Conservation (phyloP, 1,140 invertebrate species). For the Asbolus verrucosus region DNA sequence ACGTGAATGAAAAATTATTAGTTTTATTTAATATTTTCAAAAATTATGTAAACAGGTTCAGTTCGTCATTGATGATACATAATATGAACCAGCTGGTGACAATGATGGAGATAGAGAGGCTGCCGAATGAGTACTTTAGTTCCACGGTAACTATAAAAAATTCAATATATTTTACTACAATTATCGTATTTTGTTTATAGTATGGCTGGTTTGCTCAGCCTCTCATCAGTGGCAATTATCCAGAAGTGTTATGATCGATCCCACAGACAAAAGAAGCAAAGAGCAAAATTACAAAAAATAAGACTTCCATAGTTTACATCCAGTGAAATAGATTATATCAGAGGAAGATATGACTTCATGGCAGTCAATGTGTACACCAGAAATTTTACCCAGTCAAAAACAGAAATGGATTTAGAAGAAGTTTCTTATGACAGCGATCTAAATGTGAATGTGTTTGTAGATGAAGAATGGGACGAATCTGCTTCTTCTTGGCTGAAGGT, state of each 20-base stretch:
- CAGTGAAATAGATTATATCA: conserved; percentile 70
- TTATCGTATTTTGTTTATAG: conserved; percentile 60
- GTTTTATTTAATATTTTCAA: background rate
- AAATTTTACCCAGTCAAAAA: conserved; percentile 64
- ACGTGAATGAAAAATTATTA: conserved; percentile 34
- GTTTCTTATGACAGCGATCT: conserved; percentile 23
- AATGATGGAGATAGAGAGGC: conserved; percentile 64
- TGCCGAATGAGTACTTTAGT: conserved; percentile 65
- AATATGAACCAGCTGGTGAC: conserved; percentile 64
- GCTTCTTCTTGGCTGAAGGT: conserved; percentile 42
- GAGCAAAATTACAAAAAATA: conserved; percentile 70
- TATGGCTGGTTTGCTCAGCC: conserved; percentile 71
- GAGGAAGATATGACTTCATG: conserved; percentile 72
- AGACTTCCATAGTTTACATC: conserved; percentile 73
- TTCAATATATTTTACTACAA: too few species aligned
- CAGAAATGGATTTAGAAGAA: conserved; percentile 62
- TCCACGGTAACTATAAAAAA: conserved; percentile 58
- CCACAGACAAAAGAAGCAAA: conserved; percentile 69
- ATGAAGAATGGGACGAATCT: conserved; percentile 31
- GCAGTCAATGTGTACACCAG: conserved; percentile 72
- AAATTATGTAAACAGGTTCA: conserved; percentile 39
- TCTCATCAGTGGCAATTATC: conserved; percentile 67
- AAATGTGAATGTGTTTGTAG: background rate
- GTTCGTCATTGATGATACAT: conserved; percentile 61
- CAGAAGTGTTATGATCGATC: conserved; percentile 71